phyloP scores from a whole-genome alignment of 2,888 invertebrate genomes.

The Lasioglossum morio region DNA sequence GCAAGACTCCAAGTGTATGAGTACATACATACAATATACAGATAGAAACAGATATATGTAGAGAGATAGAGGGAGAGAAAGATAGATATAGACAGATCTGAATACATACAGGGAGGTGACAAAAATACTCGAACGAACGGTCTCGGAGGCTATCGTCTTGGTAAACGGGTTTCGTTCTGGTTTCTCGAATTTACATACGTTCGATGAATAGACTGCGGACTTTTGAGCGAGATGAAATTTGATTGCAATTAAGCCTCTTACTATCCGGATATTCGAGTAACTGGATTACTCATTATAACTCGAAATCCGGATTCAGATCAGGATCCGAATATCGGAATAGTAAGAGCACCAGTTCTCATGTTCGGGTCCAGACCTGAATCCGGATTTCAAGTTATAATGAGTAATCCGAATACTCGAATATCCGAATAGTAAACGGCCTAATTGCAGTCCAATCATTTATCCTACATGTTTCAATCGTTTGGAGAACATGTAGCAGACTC shows the following conservation, averaged over 20 bases:
- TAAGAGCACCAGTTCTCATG: background rate
- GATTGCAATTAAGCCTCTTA: background rate
- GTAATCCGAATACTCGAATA: background rate
- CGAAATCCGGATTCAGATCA: background rate
- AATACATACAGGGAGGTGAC: background rate
- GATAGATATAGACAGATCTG: slow-evolving; percentile 37
- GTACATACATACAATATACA: slow-evolving; percentile 49
- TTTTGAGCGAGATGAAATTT: background rate
- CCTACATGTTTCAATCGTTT: background rate
- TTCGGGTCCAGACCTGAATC: background rate
- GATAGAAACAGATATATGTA: slow-evolving; percentile 22
- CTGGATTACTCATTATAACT: background rate
- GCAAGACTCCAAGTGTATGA: slow-evolving; percentile 46
- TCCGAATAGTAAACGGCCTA: background rate
- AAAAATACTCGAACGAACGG: background rate
- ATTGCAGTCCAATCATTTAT: background rate
- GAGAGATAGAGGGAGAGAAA: slow-evolving; percentile 33
- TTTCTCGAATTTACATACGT: background rate
- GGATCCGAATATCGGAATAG: background rate
- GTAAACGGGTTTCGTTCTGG: background rate
- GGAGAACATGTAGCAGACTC: background rate
- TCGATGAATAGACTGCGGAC: too few relatives aligned
- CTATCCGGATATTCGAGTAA: background rate
- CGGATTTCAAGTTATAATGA: background rate
- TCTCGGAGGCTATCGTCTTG: background rate